Percentiles rank a stretch among this genome's conserved stretches.
Evolutionary conservation across 2,888 invertebrate genomes (phyloP).

Genomic region (Macrophya alboannulata): DNA sequence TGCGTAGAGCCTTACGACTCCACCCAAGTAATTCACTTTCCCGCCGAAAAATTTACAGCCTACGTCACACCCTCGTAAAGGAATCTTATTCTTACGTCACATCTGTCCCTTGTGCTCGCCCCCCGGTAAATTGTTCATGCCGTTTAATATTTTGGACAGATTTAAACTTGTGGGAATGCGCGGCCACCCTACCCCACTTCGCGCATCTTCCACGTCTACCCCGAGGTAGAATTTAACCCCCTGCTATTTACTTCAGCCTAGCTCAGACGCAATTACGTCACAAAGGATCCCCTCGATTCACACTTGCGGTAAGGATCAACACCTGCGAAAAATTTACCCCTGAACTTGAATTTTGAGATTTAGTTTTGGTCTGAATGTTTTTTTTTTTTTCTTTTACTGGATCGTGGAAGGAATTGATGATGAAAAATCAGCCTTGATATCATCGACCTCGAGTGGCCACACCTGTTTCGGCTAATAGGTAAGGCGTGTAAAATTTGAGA

Average conservation of each 20-base stretch:
- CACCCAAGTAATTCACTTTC: neutral
- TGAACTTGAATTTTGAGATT: neutral
- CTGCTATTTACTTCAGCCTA: neutral
- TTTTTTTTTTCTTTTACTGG: neutral
- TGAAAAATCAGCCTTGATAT: neutral
- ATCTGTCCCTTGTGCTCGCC: neutral
- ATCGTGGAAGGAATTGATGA: neutral
- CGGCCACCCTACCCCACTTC: neutral
- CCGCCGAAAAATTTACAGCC: constrained; percentile 48
- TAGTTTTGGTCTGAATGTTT: neutral
- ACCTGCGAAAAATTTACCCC: neutral
- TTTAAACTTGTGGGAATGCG: constrained; percentile 23
- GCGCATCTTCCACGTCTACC: neutral
- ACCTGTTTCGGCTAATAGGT: neutral
- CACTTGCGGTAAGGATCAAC: neutral
- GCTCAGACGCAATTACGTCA: neutral
- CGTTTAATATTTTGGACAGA: neutral
- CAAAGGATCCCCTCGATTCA: neutral
- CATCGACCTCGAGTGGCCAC: constrained; percentile 5
- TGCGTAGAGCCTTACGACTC: neutral
- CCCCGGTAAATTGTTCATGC: neutral
- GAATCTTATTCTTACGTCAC: constrained; percentile 51
- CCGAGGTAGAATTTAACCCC: neutral
- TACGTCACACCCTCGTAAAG: constrained; percentile 52
- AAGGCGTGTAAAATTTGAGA: neutral